Percentiles rank a stretch among this genome's conserved stretches.
Evolutionary conservation across 1,140 invertebrate genomes (phyloP).

Genomic region (Glossosoma conforme): DNA sequence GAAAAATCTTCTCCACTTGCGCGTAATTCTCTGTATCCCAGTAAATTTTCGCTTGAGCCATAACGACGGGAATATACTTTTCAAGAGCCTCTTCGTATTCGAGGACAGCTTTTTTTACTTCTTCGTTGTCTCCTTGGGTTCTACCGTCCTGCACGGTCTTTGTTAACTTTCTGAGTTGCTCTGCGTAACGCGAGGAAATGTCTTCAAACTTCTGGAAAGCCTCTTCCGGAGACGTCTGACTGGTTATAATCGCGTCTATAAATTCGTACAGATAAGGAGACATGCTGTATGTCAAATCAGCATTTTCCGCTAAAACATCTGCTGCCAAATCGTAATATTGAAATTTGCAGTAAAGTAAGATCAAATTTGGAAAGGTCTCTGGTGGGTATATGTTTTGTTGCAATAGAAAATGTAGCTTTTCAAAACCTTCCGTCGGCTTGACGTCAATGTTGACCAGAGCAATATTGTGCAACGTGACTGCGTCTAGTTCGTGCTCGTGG

Average conservation of each 20-base stretch:
- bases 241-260: constrained; percentile 92
- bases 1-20: constrained; percentile 91
- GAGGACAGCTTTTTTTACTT: constrained; percentile 82
- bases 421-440: constrained; percentile 91
- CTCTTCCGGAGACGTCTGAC: constrained; percentile 95
- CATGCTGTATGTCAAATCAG: constrained; percentile 93
- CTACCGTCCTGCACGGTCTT: constrained; percentile 91
- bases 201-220: constrained; percentile 97
- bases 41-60: constrained; percentile 98
- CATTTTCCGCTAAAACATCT: constrained; percentile 96
- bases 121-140: constrained; percentile 80
- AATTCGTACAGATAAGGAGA: constrained; percentile 87
- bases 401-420: constrained; percentile 95
- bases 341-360: constrained; percentile 94
- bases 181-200: constrained; percentile 86
- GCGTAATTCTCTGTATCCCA: constrained; percentile 97
- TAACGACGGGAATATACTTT: constrained; percentile 88
- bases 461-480: constrained; percentile 96
- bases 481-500: constrained; percentile 95
- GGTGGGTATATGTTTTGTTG: constrained; percentile 95
- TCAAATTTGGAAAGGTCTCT: constrained; percentile 95
- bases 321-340: constrained; percentile 97
- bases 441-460: constrained; percentile 87
- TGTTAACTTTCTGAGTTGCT: constrained; percentile 84
- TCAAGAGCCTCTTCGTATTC: constrained; percentile 93